phyloP scores from a whole-genome alignment of 2,797 vertebrate species.

The Nyctalus aviator region DNA sequence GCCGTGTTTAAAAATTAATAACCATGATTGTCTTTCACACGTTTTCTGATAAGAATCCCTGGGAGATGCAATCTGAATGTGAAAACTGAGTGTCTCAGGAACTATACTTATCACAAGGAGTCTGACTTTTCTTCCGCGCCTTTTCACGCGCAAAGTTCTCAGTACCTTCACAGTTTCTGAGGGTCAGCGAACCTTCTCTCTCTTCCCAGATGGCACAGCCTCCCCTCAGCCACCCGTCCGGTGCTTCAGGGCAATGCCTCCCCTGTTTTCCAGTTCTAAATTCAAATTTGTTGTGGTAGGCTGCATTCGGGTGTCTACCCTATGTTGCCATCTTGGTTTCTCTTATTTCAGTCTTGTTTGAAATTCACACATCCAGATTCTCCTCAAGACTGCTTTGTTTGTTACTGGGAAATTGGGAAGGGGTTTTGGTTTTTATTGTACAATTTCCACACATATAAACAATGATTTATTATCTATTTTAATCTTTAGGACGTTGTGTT shows the following conservation, averaged over 20 bases:
- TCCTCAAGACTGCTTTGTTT: neutral
- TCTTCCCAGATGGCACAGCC: too few species aligned
- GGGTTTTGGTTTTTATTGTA: neutral
- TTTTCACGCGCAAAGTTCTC: too few species aligned
- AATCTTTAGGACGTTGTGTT: neutral
- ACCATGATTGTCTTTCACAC: neutral
- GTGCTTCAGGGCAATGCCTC: too few species aligned
- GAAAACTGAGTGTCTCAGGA: neutral
- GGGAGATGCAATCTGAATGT: neutral
- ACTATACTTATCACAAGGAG: neutral
- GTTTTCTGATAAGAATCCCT: neutral
- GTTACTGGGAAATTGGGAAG: neutral
- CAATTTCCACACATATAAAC: neutral
- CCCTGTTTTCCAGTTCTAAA: too few species aligned
- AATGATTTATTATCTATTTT: neutral
- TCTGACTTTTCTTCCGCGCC: neutral
- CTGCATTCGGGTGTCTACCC: too few species aligned
- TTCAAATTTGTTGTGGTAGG: too few species aligned
- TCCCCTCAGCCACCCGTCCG: too few species aligned
- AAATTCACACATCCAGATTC: neutral
- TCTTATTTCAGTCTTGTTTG: neutral
- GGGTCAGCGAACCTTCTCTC: too few species aligned
- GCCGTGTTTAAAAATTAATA: conserved; percentile 2
- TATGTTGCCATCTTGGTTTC: too few species aligned
- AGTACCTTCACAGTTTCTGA: too few species aligned